phyloP scores from a whole-genome alignment of 2,888 invertebrate species.

The Stenichneumon culpator region DNA sequence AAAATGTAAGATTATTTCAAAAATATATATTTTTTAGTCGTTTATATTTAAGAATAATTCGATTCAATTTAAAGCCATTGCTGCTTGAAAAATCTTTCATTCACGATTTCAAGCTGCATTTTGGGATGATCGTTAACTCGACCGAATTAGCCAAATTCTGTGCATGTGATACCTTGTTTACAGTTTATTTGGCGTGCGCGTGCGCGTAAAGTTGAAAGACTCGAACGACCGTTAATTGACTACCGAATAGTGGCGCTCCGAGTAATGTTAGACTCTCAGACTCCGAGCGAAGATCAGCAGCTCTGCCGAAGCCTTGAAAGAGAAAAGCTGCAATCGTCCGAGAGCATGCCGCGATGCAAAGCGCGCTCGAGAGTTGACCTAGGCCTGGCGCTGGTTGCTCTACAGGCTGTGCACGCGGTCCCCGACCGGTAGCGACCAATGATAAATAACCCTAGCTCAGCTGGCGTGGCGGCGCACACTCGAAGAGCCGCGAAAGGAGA shows the following conservation, averaged over 20 bases:
- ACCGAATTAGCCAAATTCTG: background rate
- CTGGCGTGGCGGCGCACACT: slow-evolving; percentile 15
- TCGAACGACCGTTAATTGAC: slow-evolving; percentile 65
- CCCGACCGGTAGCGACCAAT: slow-evolving; percentile 63
- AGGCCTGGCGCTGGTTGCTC: slow-evolving; percentile 62
- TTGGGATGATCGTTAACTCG: background rate
- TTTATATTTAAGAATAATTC: background rate
- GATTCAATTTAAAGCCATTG: too few relatives aligned
- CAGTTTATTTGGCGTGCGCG: slow-evolving; percentile 49
- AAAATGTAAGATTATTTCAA: too few relatives aligned
- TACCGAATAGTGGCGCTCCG: background rate
- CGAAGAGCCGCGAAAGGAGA: slow-evolving; percentile 7
- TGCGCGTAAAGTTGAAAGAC: slow-evolving; percentile 37
- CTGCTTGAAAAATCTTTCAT: background rate
- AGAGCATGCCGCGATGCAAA: slow-evolving; percentile 50
- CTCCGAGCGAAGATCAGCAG: slow-evolving; percentile 35
- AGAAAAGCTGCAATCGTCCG: slow-evolving; percentile 53
- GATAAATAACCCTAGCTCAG: slow-evolving; percentile 64
- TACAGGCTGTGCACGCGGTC: slow-evolving; percentile 58
- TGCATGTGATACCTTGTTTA: slow-evolving; percentile 22
- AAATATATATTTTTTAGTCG: background rate
- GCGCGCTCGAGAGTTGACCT: slow-evolving; percentile 62
- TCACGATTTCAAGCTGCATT: background rate
- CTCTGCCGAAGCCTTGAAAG: slow-evolving; percentile 52
- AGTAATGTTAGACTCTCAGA: slow-evolving; percentile 37